Evolutionary conservation across 2,888 invertebrate species (phyloP).

Genomic region (Taphrorychus bicolor): DNA sequence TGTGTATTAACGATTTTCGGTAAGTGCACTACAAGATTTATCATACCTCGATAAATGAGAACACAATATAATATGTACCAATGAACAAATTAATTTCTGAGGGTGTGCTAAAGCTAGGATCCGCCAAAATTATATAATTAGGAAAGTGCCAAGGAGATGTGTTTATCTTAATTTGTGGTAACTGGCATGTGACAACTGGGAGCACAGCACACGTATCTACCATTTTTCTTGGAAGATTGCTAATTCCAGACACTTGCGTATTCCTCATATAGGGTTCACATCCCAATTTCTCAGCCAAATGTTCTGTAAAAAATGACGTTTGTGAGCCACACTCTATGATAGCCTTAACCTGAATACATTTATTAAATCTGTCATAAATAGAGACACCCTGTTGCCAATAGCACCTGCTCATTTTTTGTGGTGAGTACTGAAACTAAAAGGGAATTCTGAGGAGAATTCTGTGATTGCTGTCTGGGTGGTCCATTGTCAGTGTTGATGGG

Average conservation of each 20-base stretch:
- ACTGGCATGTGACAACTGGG: background rate
- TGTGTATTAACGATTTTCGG: slow-evolving; percentile 6
- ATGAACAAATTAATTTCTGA: background rate
- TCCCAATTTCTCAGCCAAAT: background rate
- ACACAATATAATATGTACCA: background rate
- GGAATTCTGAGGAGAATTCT: too few species aligned
- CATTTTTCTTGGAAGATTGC: slow-evolving; percentile 5
- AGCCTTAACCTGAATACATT: slow-evolving; percentile 7
- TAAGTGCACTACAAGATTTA: background rate
- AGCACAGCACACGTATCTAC: slow-evolving; percentile 2
- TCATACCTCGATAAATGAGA: background rate
- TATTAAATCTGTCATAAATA: background rate
- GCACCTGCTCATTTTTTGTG: background rate
- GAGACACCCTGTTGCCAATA: slow-evolving; percentile 1
- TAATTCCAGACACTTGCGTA: background rate
- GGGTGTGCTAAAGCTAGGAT: background rate
- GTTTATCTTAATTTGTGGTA: background rate
- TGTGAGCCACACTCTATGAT: slow-evolving; percentile 32
- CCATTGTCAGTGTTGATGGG: background rate
- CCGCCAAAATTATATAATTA: background rate
- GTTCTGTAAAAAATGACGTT: slow-evolving; percentile 31
- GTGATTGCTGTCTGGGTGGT: too few species aligned
- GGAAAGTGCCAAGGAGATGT: background rate
- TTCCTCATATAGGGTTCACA: background rate
- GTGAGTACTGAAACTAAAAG: too few species aligned